Base-by-base conservation (phyloP, 2,797 vertebrate species). In the Sphenopsis melanotis region DNA sequence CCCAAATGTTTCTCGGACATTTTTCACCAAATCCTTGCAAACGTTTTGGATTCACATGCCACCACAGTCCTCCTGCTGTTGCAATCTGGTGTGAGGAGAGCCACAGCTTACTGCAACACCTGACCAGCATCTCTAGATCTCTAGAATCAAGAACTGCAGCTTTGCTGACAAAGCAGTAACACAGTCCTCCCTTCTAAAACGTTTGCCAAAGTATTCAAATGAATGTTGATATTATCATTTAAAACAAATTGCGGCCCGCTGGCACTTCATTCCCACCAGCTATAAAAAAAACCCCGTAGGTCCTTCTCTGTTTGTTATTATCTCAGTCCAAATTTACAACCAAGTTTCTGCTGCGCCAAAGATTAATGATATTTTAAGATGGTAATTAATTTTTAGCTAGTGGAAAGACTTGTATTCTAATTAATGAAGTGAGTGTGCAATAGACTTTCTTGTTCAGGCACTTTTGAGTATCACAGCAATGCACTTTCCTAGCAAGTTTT, bases 371-470 rank as follows among this genome's bases (percentile, higher is more conserved):
- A 96, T 96, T 96, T 97, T 97, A 97, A 96, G 95, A 93, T 70
- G 89, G 93, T 96, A 97, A 98, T 98, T 98, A 97, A 95, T 96
- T 97, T 95, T 97, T 90, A 95, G 88, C 94, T 96, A 71, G 78
- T 69, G 52, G 83, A 95, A 95, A 97, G 93, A 91, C 52, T 47
- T 83, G 71, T 93, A 93, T 97, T 96, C 90, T 96, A 97, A 98
- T 97, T 97, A 98, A 96, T 75, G 56, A 94, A 92, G 66, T 69
- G 78, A 94, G 68, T 77, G 76, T 75, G 90, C 84, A 75, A 77
- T 83, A 94, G 87, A 89, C 90, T 96, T 96, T 94, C 86, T 92
- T 92, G 59, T 87, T 93, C 79, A 53, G 86, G 56, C 87, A 91
- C 76, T 91, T 95, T 60, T 53, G 77, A 27, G 56, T 87, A 92